Evolutionary conservation across 2,113 vertebrate genomes (phyloP).

Genomic region (Sinocyclocheilus maitianheensis): DNA sequence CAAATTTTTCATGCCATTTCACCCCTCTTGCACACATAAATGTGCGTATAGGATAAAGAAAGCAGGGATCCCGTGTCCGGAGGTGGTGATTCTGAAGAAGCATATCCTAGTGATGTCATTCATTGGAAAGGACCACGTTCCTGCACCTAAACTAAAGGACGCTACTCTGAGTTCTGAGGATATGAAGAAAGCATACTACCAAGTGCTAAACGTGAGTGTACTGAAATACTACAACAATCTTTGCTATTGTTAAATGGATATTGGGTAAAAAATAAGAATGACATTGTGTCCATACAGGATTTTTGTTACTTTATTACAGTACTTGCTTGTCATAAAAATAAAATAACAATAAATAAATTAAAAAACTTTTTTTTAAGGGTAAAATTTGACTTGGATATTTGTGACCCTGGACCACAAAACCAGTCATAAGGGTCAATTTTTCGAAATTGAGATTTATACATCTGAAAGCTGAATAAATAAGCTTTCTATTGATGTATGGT

Average conservation of each 20-base stretch:
- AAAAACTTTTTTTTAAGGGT: background rate
- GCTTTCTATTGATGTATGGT: too few relatives aligned
- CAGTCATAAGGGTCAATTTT: too few relatives aligned
- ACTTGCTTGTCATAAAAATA: background rate
- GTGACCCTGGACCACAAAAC: too few relatives aligned
- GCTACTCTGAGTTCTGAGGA: constrained; percentile 83
- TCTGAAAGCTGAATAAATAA: too few relatives aligned
- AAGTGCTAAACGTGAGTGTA: constrained; percentile 75
- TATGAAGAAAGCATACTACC: constrained; percentile 86
- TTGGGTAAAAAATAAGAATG: background rate
- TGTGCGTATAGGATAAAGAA: constrained; percentile 84
- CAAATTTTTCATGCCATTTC: background rate
- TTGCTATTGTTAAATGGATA: background rate
- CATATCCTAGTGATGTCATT: constrained; percentile 98
- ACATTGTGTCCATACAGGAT: background rate
- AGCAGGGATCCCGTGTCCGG: constrained; percentile 88
- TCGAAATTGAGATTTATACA: too few relatives aligned
- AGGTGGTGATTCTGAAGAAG: constrained; percentile 91
- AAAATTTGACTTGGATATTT: background rate
- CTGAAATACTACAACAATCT: background rate
- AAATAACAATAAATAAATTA: background rate
- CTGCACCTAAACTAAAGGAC: constrained; percentile 95
- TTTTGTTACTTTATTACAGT: background rate
- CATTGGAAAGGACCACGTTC: constrained; percentile 91
- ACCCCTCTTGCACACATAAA: constrained; percentile 1